Conservation (phyloP, 92 coral and sea anemone species). For the Plumapathes pennacea region DNA sequence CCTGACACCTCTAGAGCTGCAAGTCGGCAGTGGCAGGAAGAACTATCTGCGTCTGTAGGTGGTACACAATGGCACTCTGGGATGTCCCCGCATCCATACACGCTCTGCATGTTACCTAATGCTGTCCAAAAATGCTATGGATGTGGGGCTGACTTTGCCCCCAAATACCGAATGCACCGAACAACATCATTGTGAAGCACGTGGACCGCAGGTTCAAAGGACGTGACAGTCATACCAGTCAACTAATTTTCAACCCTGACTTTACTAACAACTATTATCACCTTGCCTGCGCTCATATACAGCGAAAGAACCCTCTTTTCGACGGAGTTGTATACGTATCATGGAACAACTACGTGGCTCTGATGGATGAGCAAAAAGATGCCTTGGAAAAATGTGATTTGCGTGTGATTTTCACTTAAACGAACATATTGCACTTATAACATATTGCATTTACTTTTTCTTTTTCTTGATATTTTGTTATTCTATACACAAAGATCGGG, state of each 20-base stretch:
- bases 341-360: too few relatives aligned
- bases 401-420: too few relatives aligned
- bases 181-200: conserved; percentile 43
- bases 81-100: conserved; percentile 59
- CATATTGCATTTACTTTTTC: too few relatives aligned
- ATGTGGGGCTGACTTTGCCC: conserved; percentile 27
- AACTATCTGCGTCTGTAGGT: too few relatives aligned
- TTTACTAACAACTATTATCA: conserved; percentile 47
- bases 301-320: conserved; percentile 52
- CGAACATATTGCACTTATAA: too few relatives aligned
- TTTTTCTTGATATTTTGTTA: too few relatives aligned
- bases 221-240: conserved; percentile 34
- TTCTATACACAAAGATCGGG: too few relatives aligned
- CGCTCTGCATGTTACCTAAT: conserved; percentile 14
- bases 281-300: conserved; percentile 28
- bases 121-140: conserved; percentile 41
- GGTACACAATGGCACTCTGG: conserved; percentile 59
- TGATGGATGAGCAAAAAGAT: too few relatives aligned
- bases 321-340: conserved; percentile 18
- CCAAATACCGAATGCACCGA: conserved; percentile 19
- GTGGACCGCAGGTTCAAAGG: conserved; percentile 15
- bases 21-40: too few relatives aligned
- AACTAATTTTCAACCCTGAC: conserved; percentile 25
- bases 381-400: too few relatives aligned
- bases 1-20: too few relatives aligned